A percentile compares a stretch with the other conserved stretches of the same genome.
Evolutionary conservation across 2,797 vertebrate species (phyloP).

Genomic region (Hyperoplus lanceolatus): DNA sequence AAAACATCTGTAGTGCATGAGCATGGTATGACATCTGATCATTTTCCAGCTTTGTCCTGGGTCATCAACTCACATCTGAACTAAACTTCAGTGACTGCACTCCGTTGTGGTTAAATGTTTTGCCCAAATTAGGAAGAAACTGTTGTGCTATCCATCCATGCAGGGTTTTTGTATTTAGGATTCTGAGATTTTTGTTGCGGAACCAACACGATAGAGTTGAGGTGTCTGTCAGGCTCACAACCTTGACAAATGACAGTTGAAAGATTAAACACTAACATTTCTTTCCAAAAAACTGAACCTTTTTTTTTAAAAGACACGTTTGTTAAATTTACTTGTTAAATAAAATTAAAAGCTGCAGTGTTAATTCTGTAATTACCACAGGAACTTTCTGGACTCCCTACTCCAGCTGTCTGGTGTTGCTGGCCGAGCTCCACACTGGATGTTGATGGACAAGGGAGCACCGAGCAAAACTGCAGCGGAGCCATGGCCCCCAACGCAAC

Average conservation of each 20-base stretch:
- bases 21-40: conserved; percentile 55
- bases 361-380: too few relatives aligned
- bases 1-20: conserved; percentile 59
- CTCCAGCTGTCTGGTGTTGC: too few relatives aligned
- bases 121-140: not conserved
- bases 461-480: too few relatives aligned
- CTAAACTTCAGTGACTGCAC: conserved; percentile 17
- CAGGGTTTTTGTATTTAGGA: not conserved
- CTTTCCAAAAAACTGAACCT: not conserved
- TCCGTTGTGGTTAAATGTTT: not conserved
- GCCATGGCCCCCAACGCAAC: too few relatives aligned
- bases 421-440: too few relatives aligned
- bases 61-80: conserved; percentile 27
- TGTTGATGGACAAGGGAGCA: too few relatives aligned
- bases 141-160: not conserved
- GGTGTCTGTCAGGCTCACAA: not conserved
- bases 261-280: not conserved
- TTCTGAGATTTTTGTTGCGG: conserved; percentile 14
- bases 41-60: conserved; percentile 42
- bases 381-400: too few relatives aligned
- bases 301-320: too few relatives aligned
- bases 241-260: not conserved
- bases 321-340: too few relatives aligned
- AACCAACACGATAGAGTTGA: not conserved
- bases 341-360: too few relatives aligned